Base-by-base conservation (phyloP, 2,113 vertebrate genomes). In the Rhinoderma darwinii region DNA sequence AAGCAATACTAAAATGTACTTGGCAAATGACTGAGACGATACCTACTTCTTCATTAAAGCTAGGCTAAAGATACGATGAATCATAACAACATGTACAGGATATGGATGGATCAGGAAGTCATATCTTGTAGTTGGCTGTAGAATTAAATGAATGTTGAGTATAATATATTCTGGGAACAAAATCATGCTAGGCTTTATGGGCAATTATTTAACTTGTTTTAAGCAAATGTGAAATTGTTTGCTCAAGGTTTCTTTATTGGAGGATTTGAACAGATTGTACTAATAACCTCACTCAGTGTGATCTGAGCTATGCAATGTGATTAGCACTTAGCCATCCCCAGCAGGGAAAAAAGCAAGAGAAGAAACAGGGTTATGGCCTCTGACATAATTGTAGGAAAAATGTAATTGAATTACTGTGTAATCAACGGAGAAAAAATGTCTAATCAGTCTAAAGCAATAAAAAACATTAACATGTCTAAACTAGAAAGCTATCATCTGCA, bases 281-380 rank as follows among this genome's bases (percentile, higher is more conserved):
- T 78, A 81, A 81, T 81, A 85, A 85, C 59, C 74, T 85, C 84
- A 85, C 84, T 78, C 73, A 85, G 74, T 76, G 84, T 76, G 39
- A 63, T 81, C 25, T 81, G 39, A 81, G 79, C 56, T 81, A 43
- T 66, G 54, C 41, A 85, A 35, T 77, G 70, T 50, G 51, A 63
- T 78, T 68, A 85, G 84, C 39, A 77, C 37, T 32, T 37, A 78
- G 54, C 73, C 54, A 66, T 85, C 41, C 84, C 39, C 41, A 77
- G 73, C 73, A 77, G 84, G 84, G 27, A 85, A 66, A 77, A 77
- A 85, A 30, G 54, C 56, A 30, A 27, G 37, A 63, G 79, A 81
- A 63, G 56, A 47, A 50, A 17, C 41, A 35, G 56, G 81, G 81
- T 83, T 83, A 83, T 83, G 63, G 81, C 61, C 63, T 83, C 81